Conservation (phyloP, 2,113 vertebrate species). For the Corythornis cristatus region DNA sequence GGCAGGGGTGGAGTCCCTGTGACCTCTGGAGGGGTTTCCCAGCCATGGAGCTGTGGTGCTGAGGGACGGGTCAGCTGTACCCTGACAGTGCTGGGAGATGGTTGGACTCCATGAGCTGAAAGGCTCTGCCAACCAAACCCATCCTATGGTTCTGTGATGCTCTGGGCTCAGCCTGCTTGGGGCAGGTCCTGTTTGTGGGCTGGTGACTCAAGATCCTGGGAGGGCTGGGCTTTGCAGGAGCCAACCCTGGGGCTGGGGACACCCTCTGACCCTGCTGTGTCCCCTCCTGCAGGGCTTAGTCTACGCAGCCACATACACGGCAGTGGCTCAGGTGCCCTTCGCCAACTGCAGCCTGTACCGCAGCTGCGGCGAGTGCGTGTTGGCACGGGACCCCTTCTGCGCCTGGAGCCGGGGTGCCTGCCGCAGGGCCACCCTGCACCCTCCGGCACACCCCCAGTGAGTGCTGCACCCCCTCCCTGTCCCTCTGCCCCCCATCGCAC, state of each 20-base stretch:
- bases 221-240: neutral
- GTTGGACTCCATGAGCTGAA: neutral
- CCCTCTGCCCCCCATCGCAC: accelerated
- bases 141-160: neutral
- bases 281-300: constrained; percentile 78
- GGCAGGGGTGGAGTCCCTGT: neutral
- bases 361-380: constrained; percentile 92
- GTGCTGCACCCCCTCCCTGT: neutral
- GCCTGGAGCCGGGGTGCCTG: constrained; percentile 86
- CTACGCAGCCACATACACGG: constrained; percentile 84
- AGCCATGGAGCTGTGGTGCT: neutral
- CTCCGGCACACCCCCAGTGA: constrained; percentile 44
- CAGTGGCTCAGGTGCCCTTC: constrained; percentile 87
- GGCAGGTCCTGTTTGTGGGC: neutral
- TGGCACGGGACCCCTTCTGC: constrained; percentile 94
- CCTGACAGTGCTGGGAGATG: neutral
- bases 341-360: constrained; percentile 92
- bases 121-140: neutral
- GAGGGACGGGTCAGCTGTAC: neutral
- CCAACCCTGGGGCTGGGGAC: accelerated
- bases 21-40: neutral
- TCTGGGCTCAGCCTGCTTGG: neutral
- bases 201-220: neutral
- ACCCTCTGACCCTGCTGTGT: accelerated
- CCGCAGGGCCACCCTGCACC: constrained; percentile 32